Base-by-base conservation (phyloP, 2,888 invertebrate genomes). In the Odontocolon sp. region DNA sequence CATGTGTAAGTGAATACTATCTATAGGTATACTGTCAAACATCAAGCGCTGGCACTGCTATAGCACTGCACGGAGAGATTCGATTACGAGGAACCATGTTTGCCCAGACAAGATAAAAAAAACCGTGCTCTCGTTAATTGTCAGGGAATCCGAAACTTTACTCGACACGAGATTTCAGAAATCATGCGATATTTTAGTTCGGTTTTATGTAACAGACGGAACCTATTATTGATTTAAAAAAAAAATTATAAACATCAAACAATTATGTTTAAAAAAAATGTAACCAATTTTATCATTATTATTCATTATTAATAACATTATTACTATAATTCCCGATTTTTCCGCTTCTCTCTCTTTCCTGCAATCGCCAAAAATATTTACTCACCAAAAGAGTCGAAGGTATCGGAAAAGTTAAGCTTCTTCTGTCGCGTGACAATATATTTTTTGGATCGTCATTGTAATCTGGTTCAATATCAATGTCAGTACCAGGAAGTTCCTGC, bases 381-480 rank as follows among this genome's bases (percentile, higher is more conserved):
- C 86, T 77, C 84, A 89, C 90, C 85, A 89, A 61, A 45, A 89
- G 73, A 28, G 81, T 81, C 2, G 87, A 82, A 2, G 83, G 63
- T 21, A 79, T 33, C 2, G 86, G 88, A 80, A 84, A 90, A 64
- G 84, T 74, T 23, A 89, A 83, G 18, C 81, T 81, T 68, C 88
- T 87, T 67, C 78, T 81, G 52, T 75, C 72, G 36, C 85, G 80
- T 14, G 82, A 80, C 68, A 75, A 45, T 54, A 57, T 26, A 33
- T 9, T 11, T 8, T 21, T 16, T 14, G 21, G 21, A 42, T 14
- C 14, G 11, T 38, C 36, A 14, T 5, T 50, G 14, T 50, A 14
- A 4, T n/a, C 36, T 5, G 23, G 6, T 26, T 23, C 9, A 26
- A 33, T 8, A 21, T 61, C n/a, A 31, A 8, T 33, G 33, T 31